phyloP scores from a whole-genome alignment of 92 coral and sea anemone species.

The Porites lobata region DNA sequence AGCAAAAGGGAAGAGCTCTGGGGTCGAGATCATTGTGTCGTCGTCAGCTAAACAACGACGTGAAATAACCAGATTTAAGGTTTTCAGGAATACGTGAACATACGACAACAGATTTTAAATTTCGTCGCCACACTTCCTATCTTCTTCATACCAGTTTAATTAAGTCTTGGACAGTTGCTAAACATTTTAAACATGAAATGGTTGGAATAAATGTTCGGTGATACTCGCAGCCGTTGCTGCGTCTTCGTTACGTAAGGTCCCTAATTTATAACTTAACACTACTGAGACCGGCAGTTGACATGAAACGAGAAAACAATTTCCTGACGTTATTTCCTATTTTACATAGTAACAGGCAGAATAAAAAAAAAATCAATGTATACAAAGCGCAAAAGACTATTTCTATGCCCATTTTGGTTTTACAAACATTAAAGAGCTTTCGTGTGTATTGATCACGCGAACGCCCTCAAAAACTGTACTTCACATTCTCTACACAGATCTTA shows the following conservation, averaged over 20 bases:
- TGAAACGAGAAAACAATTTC: constrained; percentile 16
- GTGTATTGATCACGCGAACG: constrained; percentile 9
- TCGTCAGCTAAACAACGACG: not conserved
- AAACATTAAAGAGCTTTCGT: constrained; percentile 10
- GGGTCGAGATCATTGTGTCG: too few species aligned
- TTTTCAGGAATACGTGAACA: constrained; percentile 12
- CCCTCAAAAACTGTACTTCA: constrained; percentile 11
- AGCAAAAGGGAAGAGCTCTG: too few species aligned
- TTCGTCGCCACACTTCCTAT: constrained; percentile 9
- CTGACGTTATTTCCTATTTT: constrained; percentile 9
- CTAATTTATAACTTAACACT: constrained; percentile 14
- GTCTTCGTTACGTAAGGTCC: constrained; percentile 2
- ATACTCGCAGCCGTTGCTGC: constrained; percentile 4
- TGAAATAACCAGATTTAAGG: constrained; percentile 10
- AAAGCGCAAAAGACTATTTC: constrained; percentile 16
- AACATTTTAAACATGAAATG: constrained; percentile 11
- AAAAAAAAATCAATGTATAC: not conserved
- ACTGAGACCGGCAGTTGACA: constrained; percentile 11
- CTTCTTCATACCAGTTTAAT: not conserved
- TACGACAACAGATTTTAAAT: constrained; percentile 5
- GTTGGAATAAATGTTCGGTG: constrained; percentile 17
- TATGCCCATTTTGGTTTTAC: constrained; percentile 14
- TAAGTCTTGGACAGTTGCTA: constrained; percentile 17
- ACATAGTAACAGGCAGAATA: constrained; percentile 14
- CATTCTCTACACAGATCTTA: not conserved